phyloP scores from a whole-genome alignment of 2,888 invertebrate genomes.

The Carterocephalus palaemon region DNA sequence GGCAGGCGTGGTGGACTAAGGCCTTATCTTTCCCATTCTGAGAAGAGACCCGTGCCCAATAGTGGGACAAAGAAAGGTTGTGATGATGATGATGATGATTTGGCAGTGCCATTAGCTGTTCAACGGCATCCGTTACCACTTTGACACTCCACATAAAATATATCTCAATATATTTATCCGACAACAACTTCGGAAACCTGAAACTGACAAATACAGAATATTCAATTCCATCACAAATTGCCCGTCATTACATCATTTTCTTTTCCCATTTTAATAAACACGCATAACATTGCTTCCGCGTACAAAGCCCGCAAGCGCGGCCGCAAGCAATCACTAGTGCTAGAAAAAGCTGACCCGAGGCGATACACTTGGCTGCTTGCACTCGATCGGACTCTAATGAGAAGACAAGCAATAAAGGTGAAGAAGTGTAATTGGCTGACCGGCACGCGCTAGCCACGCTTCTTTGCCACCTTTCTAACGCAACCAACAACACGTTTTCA shows the following conservation, averaged over 20 bases:
- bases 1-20: too few species aligned
- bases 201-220: too few species aligned
- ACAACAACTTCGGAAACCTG: too few species aligned
- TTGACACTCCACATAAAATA: too few species aligned
- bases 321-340: slow-evolving; percentile 50
- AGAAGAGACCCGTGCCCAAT: too few species aligned
- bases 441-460: slow-evolving; percentile 70
- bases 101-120: too few species aligned
- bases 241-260: slow-evolving; percentile 20
- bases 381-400: slow-evolving; percentile 65
- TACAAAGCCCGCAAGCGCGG: slow-evolving; percentile 27
- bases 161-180: too few species aligned
- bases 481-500: background rate
- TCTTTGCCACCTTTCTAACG: slow-evolving; percentile 35
- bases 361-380: slow-evolving; percentile 65
- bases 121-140: too few species aligned
- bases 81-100: too few species aligned
- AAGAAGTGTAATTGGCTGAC: slow-evolving; percentile 67
- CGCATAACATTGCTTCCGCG: slow-evolving; percentile 20
- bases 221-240: slow-evolving; percentile 15
- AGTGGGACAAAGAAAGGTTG: too few species aligned
- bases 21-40: too few species aligned
- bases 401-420: slow-evolving; percentile 68
- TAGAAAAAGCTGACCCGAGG: slow-evolving; percentile 63
- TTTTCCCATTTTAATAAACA: slow-evolving; percentile 20